Evolutionary conservation across 2,797 vertebrate genomes (phyloP).

Genomic region (Halcyon leucocephala): DNA sequence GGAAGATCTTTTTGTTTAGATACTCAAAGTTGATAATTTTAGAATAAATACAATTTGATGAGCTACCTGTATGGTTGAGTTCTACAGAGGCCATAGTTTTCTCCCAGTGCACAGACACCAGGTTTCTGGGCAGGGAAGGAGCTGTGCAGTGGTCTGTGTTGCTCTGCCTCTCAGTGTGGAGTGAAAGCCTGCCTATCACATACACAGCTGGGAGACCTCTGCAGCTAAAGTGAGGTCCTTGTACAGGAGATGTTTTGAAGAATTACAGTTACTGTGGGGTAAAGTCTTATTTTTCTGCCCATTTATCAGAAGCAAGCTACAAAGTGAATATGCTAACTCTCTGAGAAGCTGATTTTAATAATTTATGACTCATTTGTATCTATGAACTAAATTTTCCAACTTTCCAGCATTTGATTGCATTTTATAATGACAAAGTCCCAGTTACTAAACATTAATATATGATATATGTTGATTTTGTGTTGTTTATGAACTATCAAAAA

Average conservation of each 20-base stretch:
- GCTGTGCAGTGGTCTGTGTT: neutral
- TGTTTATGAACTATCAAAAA: slow-evolving; percentile 38
- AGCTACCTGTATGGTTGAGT: neutral
- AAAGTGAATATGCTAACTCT: neutral
- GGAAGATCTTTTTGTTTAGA: neutral
- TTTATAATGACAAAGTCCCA: neutral
- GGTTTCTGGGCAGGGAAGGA: neutral
- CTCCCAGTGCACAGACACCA: rapidly evolving
- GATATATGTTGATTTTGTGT: neutral
- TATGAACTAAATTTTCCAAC: slow-evolving; percentile 18
- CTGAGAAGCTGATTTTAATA: neutral
- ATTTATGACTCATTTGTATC: neutral
- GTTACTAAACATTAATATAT: slow-evolving; percentile 20
- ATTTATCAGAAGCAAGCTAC: neutral
- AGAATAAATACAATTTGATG: neutral
- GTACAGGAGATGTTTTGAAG: neutral
- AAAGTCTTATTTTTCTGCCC: neutral
- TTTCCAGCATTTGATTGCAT: slow-evolving; percentile 1
- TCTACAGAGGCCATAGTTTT: neutral
- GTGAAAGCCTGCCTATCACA: rapidly evolving
- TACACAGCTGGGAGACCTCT: neutral
- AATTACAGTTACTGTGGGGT: neutral
- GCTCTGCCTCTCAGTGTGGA: neutral
- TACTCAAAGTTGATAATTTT: neutral
- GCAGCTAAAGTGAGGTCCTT: neutral